These are phyloP conservation scores for Drosophila robusta DNA, from an alignment of 2,888 invertebrate genomes.

Conservation along the genomic window DNA sequence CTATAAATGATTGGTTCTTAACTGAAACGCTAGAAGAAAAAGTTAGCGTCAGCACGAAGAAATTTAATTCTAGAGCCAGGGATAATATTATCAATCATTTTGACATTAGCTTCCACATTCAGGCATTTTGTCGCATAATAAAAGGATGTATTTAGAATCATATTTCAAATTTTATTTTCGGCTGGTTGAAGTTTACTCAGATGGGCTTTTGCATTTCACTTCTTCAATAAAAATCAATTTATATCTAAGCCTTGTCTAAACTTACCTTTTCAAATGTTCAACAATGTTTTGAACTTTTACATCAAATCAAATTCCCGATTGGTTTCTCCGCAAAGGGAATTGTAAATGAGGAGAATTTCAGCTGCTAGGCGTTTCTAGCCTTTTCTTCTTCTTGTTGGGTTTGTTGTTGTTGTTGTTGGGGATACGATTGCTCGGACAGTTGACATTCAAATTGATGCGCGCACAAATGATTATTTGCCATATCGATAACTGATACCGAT, in stretches of 20 bases:
- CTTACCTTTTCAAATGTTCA: constrained; percentile 43
- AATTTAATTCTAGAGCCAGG: too few species aligned
- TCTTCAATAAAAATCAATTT: too few species aligned
- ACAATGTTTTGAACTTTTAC: constrained; percentile 11
- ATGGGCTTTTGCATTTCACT: too few species aligned
- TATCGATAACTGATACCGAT: constrained; percentile 38
- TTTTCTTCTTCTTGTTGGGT: constrained; percentile 24
- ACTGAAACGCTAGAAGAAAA: too few species aligned
- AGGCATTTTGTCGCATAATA: too few species aligned
- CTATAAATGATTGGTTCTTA: too few species aligned
- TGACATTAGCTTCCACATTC: too few species aligned
- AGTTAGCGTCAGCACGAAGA: too few species aligned
- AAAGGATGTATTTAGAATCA: too few species aligned
- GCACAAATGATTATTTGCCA: constrained; percentile 37
- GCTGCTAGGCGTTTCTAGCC: constrained; percentile 48
- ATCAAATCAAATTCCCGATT: constrained; percentile 8
- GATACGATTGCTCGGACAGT: constrained; percentile 29
- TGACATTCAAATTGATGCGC: constrained; percentile 36
- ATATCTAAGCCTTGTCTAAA: neutral
- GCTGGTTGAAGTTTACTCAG: too few species aligned
- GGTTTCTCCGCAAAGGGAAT: neutral
- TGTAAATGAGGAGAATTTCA: constrained; percentile 14
- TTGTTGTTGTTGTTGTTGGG: constrained; percentile 24
- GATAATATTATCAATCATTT: too few species aligned
- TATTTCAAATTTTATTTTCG: too few species aligned